A percentile compares a stretch with the other conserved stretches of the same genome.
These are phyloP conservation scores for Arbacia lixula DNA, from an alignment of 53 echinoderm and acorn worm genomes.

Conservation along the genomic window DNA sequence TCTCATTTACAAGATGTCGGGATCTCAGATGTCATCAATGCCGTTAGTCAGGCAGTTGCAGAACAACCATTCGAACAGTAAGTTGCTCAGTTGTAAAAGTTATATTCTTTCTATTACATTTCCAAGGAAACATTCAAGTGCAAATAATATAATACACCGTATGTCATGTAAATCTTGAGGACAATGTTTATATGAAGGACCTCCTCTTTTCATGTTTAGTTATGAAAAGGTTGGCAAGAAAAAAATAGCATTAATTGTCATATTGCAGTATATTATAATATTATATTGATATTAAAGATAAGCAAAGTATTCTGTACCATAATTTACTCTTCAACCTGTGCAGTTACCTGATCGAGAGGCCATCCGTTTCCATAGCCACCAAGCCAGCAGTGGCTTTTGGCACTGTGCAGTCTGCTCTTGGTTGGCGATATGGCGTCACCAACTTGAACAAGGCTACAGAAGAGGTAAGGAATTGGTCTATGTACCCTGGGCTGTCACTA, in stretches of 20 bases:
- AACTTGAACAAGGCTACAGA: constrained; percentile 14
- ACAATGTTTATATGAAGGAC: too few species aligned
- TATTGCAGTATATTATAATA: too few species aligned
- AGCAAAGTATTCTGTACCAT: too few species aligned
- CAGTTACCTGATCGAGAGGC: constrained; percentile 18
- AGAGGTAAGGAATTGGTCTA: neutral
- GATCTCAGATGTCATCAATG: constrained; percentile 13
- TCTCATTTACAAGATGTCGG: neutral
- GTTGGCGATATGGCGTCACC: constrained; percentile 4
- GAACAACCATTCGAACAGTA: neutral
- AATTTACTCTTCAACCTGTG: neutral
- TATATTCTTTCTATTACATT: too few species aligned
- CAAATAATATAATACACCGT: too few species aligned
- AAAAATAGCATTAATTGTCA: too few species aligned
- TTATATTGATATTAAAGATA: too few species aligned
- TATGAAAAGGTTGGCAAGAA: too few species aligned
- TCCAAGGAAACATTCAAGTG: too few species aligned
- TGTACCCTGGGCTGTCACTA: neutral
- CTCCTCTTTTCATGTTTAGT: too few species aligned
- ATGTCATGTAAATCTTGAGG: too few species aligned
- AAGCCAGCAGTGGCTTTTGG: neutral
- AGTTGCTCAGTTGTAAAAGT: neutral
- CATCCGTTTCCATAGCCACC: neutral
- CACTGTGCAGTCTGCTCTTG: constrained; percentile 31
- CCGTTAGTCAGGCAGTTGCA: constrained; percentile 18